Conservation (phyloP, 2,888 invertebrate species). For the Apamea sordens region DNA sequence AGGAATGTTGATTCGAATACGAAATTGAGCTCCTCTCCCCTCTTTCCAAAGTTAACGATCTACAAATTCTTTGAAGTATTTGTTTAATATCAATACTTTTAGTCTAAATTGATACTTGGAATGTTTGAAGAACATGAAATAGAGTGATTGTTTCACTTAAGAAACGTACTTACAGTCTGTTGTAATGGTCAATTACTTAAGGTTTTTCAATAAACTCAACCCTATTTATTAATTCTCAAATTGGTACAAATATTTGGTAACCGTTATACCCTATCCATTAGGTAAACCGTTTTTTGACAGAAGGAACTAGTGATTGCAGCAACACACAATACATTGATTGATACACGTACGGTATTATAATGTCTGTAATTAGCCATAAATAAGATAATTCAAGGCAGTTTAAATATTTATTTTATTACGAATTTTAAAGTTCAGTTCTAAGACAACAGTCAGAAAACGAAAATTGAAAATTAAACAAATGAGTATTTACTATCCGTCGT, state of each 20-base stretch:
- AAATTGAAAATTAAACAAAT: neutral
- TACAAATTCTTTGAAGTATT: constrained; percentile 56
- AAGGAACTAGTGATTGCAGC: no score
- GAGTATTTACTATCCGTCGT: neutral
- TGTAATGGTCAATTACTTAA: constrained; percentile 22
- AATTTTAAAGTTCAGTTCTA: no score
- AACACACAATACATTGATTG: no score
- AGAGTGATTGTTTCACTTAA: constrained; percentile 20
- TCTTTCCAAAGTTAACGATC: constrained; percentile 46
- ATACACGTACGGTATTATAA: no score
- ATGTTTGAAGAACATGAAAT: constrained; percentile 29
- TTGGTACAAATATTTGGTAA: constrained; percentile 17
- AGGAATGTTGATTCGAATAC: constrained; percentile 51
- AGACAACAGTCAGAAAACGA: no score
- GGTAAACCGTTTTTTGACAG: no score
- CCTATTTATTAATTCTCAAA: neutral
- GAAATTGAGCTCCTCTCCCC: constrained; percentile 46
- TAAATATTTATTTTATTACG: no score
- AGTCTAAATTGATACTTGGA: constrained; percentile 49
- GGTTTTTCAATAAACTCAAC: constrained; percentile 26
- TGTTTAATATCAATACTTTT: constrained; percentile 57
- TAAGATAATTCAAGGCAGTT: no score
- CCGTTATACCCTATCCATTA: no score
- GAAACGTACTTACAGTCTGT: constrained; percentile 12
- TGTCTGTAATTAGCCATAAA: no score